Evolutionary conservation across 2,797 vertebrate species (phyloP).

Genomic region (Hylomyscus alleni): DNA sequence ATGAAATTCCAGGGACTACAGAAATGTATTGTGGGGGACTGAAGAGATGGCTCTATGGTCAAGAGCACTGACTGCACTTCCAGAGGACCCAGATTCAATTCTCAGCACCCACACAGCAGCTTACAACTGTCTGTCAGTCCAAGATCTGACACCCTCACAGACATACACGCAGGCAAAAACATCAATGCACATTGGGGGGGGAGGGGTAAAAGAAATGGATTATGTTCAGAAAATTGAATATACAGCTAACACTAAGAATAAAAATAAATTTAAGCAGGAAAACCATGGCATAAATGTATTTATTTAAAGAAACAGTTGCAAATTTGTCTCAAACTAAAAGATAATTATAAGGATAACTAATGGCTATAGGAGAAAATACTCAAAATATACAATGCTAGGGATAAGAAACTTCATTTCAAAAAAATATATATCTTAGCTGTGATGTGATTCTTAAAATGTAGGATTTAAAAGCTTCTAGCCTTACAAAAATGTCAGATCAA

Average conservation of each 20-base stretch:
- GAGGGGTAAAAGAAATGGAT: not conserved
- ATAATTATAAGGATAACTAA: not conserved
- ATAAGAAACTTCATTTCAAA: constrained; percentile 1
- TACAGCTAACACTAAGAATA: not conserved
- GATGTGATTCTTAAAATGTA: not conserved
- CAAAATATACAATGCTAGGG: constrained; percentile 28
- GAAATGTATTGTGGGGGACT: not conserved
- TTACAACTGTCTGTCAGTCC: not conserved
- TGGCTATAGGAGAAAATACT: not conserved
- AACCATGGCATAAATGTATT: not conserved
- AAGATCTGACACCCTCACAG: not conserved
- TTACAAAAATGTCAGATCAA: not conserved
- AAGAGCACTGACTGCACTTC: not conserved
- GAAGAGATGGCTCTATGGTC: not conserved
- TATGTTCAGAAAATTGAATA: constrained; percentile 12
- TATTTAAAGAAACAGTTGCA: not conserved
- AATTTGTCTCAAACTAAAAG: constrained; percentile 7
- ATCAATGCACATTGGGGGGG: not conserved
- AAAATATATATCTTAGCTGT: constrained; percentile 1
- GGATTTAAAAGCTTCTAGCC: not conserved
- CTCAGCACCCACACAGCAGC: not conserved
- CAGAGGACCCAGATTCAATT: not conserved
- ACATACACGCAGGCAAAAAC: not conserved
- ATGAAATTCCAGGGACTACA: not conserved
- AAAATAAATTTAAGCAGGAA: not conserved